A percentile compares a stretch with the other conserved stretches of the same genome.
phyloP scores from a whole-genome alignment of 2,888 invertebrate species.

The Agrotis ipsilon region DNA sequence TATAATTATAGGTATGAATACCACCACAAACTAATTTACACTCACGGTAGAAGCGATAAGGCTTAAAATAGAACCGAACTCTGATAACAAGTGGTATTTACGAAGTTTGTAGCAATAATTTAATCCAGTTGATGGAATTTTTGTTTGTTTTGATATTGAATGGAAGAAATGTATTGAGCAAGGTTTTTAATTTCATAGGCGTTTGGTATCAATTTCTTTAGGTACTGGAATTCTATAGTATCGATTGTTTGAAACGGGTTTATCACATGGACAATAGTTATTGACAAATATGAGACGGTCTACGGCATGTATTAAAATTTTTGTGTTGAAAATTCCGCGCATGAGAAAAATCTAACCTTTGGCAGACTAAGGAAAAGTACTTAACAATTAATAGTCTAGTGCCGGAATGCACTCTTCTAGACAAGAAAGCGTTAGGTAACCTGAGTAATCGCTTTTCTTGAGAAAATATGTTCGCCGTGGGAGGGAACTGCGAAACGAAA shows the following conservation, averaged over 20 bases:
- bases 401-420: slow-evolving; percentile 4
- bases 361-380: neutral
- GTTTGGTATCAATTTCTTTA: slow-evolving; percentile 3
- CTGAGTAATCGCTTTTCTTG: slow-evolving; percentile 28
- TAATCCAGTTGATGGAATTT: slow-evolving; percentile 18
- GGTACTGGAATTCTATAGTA: neutral
- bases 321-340: neutral
- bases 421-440: slow-evolving; percentile 25
- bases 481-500: slow-evolving; percentile 36
- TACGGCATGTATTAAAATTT: no score
- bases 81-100: slow-evolving; percentile 31
- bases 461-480: slow-evolving; percentile 35
- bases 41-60: slow-evolving; percentile 32
- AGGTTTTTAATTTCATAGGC: slow-evolving; percentile 5
- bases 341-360: neutral
- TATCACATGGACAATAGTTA: neutral
- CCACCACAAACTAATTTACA: slow-evolving; percentile 34
- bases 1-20: slow-evolving; percentile 7
- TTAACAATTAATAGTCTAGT: neutral
- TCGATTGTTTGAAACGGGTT: slow-evolving; percentile 7
- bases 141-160: slow-evolving; percentile 17
- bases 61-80: slow-evolving; percentile 29
- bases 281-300: slow-evolving; percentile 13
- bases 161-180: neutral
- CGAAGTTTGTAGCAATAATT: slow-evolving; percentile 26